phyloP scores from a whole-genome alignment of 92 coral and sea anemone genomes.

The Porites cylindrica region DNA sequence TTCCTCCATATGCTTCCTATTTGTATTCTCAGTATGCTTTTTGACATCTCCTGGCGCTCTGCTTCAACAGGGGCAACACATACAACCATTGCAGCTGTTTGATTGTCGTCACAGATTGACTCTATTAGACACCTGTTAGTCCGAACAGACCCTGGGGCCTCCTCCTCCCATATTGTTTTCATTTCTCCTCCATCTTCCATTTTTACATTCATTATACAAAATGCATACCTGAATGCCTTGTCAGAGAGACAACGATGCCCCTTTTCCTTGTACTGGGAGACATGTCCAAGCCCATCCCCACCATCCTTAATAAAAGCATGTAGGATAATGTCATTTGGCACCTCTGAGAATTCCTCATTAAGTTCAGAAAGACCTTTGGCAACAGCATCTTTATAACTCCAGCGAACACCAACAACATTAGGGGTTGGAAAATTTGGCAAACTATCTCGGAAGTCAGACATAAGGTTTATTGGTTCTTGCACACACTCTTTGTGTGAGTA shows the following conservation, averaged over 20 bases:
- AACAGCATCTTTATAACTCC: conserved; percentile 38
- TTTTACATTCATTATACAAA: conserved; percentile 27
- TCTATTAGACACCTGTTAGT: conserved; percentile 41
- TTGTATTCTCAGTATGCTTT: conserved; percentile 18
- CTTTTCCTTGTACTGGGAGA: conserved; percentile 33
- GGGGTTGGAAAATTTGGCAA: conserved; percentile 20
- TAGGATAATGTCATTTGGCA: not conserved
- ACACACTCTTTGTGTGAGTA: not conserved
- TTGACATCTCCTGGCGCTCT: conserved; percentile 18
- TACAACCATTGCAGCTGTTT: conserved; percentile 44
- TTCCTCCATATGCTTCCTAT: conserved; percentile 41
- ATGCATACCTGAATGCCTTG: conserved; percentile 38
- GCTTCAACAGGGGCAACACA: conserved; percentile 44
- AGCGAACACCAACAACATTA: conserved; percentile 33
- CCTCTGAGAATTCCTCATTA: not conserved
- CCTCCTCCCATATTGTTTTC: conserved; percentile 43
- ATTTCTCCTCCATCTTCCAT: conserved; percentile 26
- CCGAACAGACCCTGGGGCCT: conserved; percentile 38
- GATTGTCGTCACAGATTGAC: conserved; percentile 43
- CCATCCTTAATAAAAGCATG: conserved; percentile 45
- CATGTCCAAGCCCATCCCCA: conserved; percentile 46
- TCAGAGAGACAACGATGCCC: conserved; percentile 26
- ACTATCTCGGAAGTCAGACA: conserved; percentile 26
- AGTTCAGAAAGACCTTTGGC: conserved; percentile 33
- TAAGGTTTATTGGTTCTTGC: conserved; percentile 4